phyloP scores from a whole-genome alignment of 30 jellyfish, hydroid and myxozoan genomes.

The Pseudorhiza aurosa region DNA sequence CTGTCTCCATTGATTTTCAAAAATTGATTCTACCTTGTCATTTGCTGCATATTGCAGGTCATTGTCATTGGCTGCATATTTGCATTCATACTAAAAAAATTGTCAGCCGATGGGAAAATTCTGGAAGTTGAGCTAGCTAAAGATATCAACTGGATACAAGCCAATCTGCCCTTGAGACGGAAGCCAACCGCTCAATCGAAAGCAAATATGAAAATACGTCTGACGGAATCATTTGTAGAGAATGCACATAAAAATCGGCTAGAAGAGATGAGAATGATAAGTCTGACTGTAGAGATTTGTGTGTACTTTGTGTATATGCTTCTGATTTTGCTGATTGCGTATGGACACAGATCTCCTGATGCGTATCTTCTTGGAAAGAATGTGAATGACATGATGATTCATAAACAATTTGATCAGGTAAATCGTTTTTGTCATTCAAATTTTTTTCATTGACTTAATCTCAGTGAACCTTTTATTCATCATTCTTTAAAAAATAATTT shows the following conservation, averaged over 20 bases:
- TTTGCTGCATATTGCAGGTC: too few relatives aligned
- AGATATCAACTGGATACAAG: conserved; percentile 20
- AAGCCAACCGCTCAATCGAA: conserved; percentile 6
- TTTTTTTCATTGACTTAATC: too few relatives aligned
- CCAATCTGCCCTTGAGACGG: conserved; percentile 16
- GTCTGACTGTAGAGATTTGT: conserved; percentile 54
- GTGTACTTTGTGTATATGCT: conserved; percentile 53
- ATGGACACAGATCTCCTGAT: conserved; percentile 91
- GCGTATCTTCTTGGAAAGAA: conserved; percentile 63
- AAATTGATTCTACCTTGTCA: too few relatives aligned
- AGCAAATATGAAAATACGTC: conserved; percentile 20
- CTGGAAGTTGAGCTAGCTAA: conserved; percentile 58
- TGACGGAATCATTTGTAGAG: conserved; percentile 42
- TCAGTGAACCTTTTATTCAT: too few relatives aligned
- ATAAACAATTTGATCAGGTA: conserved; percentile 81
- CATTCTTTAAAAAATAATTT: too few relatives aligned
- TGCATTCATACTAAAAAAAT: conserved; percentile 65
- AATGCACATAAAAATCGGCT: conserved; percentile 40
- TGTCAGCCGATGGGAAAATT: conserved; percentile 47
- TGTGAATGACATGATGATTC: conserved; percentile 47
- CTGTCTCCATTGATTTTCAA: not conserved
- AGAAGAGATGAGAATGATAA: conserved; percentile 41
- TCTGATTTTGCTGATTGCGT: conserved; percentile 76
- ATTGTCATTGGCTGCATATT: conserved; percentile 62
- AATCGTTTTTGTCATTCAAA: not conserved